These are phyloP conservation scores for Dreissena polymorpha DNA, from an alignment of 1,140 invertebrate genomes.

Conservation along the genomic window DNA sequence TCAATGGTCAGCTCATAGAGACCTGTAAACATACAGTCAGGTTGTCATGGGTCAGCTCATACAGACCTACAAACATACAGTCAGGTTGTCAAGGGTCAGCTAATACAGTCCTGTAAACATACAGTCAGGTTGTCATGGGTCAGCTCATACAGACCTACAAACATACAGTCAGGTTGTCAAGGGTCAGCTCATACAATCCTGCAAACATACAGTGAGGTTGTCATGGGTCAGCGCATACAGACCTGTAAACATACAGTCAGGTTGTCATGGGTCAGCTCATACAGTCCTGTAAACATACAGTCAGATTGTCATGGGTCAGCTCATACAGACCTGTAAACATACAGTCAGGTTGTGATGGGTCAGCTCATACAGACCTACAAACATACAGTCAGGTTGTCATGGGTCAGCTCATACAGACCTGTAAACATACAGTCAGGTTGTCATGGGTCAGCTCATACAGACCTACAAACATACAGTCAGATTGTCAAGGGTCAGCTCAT, in stretches of 20 bases:
- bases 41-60: slow-evolving; percentile 78
- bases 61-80: no score
- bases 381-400: slow-evolving; percentile 81
- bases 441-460: slow-evolving; percentile 78
- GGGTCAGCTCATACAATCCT: slow-evolving; percentile 75
- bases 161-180: slow-evolving; percentile 81
- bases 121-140: slow-evolving; percentile 80
- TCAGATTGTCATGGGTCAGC: slow-evolving; percentile 79
- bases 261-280: slow-evolving; percentile 78
- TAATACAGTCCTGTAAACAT: slow-evolving; percentile 75
- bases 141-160: slow-evolving; percentile 76
- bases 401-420: slow-evolving; percentile 75
- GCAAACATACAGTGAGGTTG: slow-evolving; percentile 80
- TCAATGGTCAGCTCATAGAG: slow-evolving; percentile 78
- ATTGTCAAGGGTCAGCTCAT: slow-evolving; percentile 78
- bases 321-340: slow-evolving; percentile 75
- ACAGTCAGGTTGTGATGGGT: slow-evolving; percentile 80
- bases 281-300: no score
- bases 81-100: slow-evolving; percentile 79
- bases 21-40: no score
- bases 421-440: slow-evolving; percentile 80
- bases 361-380: slow-evolving; percentile 76
- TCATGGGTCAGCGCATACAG: slow-evolving; percentile 78
- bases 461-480: no score
- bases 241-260: no score